Conservation (phyloP, 2,113 vertebrate genomes). For the Poeciliopsis occidentalis region DNA sequence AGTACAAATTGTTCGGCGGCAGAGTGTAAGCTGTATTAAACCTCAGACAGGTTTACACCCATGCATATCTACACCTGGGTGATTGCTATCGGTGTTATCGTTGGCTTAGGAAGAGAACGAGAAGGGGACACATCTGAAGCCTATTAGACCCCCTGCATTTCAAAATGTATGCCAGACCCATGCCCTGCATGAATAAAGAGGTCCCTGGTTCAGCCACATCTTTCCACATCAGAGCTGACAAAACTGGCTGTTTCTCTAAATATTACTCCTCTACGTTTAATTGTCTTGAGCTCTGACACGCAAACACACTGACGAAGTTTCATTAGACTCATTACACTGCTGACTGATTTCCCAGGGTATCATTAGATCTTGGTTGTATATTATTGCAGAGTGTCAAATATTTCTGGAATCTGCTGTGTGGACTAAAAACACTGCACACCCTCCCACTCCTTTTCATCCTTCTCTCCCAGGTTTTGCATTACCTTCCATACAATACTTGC, state of each 20-base stretch:
- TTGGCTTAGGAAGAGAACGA: conserved; percentile 35
- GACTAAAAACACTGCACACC: conserved; percentile 47
- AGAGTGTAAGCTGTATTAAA: conserved; percentile 34
- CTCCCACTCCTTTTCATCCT: conserved; percentile 9
- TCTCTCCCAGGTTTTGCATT: conserved; percentile 35
- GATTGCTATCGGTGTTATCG: conserved; percentile 33
- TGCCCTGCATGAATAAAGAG: conserved; percentile 22
- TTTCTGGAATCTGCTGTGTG: conserved; percentile 67
- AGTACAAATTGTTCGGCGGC: conserved; percentile 63
- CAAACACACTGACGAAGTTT: conserved; percentile 37
- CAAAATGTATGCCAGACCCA: conserved; percentile 33
- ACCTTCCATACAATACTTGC: conserved; percentile 8
- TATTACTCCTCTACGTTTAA: conserved; percentile 40
- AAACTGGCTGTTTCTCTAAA: conserved; percentile 32
- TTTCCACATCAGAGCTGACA: conserved; percentile 13
- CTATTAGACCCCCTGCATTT: conserved; percentile 60
- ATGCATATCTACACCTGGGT: not conserved
- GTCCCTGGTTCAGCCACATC: conserved; percentile 20
- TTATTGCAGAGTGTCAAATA: conserved; percentile 68
- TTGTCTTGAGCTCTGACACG: conserved; percentile 50
- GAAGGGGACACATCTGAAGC: conserved; percentile 63
- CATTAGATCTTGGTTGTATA: conserved; percentile 69
- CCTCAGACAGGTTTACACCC: conserved; percentile 2
- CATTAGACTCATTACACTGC: conserved; percentile 49
- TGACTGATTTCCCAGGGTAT: conserved; percentile 57